phyloP scores from a whole-genome alignment of 1,140 invertebrate genomes.

The Saxidomus purpurata region DNA sequence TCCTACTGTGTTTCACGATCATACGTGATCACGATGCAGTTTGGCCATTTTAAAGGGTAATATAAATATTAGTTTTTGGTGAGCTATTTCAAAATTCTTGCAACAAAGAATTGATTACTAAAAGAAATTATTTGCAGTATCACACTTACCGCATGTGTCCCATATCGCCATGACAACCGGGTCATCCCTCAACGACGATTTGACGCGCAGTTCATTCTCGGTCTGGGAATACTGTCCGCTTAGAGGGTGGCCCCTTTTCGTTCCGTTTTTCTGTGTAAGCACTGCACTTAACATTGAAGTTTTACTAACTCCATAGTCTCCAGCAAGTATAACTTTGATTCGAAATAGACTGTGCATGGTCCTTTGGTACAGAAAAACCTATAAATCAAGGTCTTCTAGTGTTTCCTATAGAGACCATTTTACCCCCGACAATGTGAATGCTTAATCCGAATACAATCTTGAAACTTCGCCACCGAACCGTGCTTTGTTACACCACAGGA shows the following conservation, averaged over 20 bases:
- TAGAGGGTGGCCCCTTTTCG: neutral
- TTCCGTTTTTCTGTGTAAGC: neutral
- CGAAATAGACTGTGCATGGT: constrained; percentile 5
- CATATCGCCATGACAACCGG: neutral
- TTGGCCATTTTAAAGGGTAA: no score
- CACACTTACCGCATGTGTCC: constrained; percentile 46
- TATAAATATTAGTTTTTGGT: no score
- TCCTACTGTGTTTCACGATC: no score
- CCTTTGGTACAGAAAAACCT: neutral
- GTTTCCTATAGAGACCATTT: neutral
- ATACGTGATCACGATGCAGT: no score
- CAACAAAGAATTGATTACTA: no score
- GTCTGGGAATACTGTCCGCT: neutral
- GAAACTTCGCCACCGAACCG: no score
- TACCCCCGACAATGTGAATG: no score
- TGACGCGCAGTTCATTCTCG: neutral
- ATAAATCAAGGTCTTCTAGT: neutral
- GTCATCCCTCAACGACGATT: neutral
- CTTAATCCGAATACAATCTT: no score
- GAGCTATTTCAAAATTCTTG: no score
- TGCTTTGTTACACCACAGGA: no score
- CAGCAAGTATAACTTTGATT: constrained; percentile 32
- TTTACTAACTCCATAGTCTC: constrained; percentile 38
- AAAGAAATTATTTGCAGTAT: neutral
- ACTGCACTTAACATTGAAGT: neutral